Base-by-base conservation (phyloP, 2,888 invertebrate species). In the Thalpophila matura region DNA sequence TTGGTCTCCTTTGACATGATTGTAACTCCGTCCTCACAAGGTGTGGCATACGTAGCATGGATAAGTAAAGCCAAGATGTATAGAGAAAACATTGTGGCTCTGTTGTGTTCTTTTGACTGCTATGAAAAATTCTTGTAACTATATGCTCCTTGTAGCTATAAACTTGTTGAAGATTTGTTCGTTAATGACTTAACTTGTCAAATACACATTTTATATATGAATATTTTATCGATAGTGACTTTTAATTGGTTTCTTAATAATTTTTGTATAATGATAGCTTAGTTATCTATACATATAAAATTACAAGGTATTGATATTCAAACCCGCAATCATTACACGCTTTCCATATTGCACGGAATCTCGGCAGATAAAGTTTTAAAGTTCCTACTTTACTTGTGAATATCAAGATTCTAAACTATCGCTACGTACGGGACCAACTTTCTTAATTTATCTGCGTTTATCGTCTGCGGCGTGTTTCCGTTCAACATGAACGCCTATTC, bases 311-410 rank as follows among this genome's bases (percentile, higher is more conserved):
- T 60, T 45, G 60, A 51, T 0, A 74, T 64, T n/a, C n/a, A n/a
- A n/a, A n/a, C n/a, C n/a, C n/a, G n/a, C n/a, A n/a, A n/a, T n/a
- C n/a, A n/a, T n/a, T n/a, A n/a, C n/a, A n/a, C n/a, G n/a, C n/a
- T n/a, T n/a, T n/a, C n/a, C 62, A 66, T 68, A 74, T 72, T 69
- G 61, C 77, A 4, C 38, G 59, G 58, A 47, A 67, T 73, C 73
- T 73, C 27, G 10, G 37, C 47, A 67, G 77, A 73, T 70, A 74
- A 80, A 80, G 74, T 78, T 80, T 38, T 38, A 78, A 76, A 72
- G 50, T 73, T 70, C 53, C 69, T 61, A 42, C 74, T 72, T 71
- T 54, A 66, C n/a, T n/a, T n/a, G n/a, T n/a, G n/a, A n/a, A n/a
- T n/a, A n/a, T n/a, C n/a, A n/a, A n/a, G n/a, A n/a, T n/a, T n/a